These are phyloP conservation scores for Bugula neritina DNA, from an alignment of 2,888 invertebrate genomes.

Conservation along the genomic window DNA sequence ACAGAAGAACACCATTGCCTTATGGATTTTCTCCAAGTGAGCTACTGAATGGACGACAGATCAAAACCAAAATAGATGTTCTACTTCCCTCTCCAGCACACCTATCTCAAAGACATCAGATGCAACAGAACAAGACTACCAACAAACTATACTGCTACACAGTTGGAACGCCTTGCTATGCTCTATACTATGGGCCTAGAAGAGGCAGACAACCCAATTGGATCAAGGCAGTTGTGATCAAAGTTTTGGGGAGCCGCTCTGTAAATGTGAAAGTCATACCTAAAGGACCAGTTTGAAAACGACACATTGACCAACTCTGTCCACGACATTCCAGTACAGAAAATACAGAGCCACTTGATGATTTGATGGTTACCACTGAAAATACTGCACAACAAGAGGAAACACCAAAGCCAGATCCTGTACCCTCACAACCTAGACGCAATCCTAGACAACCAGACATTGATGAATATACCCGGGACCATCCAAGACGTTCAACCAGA, in stretches of 20 bases:
- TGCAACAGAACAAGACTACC: neutral
- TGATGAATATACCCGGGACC: no score
- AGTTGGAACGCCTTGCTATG: neutral
- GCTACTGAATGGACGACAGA: conserved; percentile 11
- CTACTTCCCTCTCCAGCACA: conserved; percentile 2
- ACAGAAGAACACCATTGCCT: neutral
- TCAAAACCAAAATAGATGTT: neutral
- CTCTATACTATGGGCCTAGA: neutral
- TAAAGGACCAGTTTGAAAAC: neutral
- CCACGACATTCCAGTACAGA: no score
- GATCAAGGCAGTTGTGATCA: neutral
- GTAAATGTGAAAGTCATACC: neutral
- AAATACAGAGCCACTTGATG: no score
- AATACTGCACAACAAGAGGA: no score
- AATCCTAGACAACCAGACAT: no score
- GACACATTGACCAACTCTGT: no score
- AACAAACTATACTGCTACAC: neutral
- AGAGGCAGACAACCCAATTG: neutral
- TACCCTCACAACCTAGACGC: no score
- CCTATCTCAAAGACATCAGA: neutral
- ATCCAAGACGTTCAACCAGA: no score
- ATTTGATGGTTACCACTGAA: no score
- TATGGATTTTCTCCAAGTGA: conserved; percentile 8
- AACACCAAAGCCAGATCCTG: no score
- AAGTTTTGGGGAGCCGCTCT: neutral